Evolutionary conservation across 2,113 vertebrate genomes (phyloP).

Genomic region (Spea bombifrons): DNA sequence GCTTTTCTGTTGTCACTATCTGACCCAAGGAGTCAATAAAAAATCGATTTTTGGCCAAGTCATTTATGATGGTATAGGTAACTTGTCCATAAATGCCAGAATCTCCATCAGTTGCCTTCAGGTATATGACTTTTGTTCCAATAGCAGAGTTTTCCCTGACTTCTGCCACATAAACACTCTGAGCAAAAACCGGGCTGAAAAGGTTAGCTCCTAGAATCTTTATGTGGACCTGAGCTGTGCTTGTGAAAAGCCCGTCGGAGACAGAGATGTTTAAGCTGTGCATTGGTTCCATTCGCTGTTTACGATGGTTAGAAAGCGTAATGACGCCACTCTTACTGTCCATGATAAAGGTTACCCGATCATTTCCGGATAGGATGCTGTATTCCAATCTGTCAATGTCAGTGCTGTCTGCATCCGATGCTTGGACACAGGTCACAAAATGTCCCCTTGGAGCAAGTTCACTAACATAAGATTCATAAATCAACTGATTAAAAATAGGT

Average conservation of each 20-base stretch:
- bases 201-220: conserved; percentile 84
- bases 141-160: conserved; percentile 82
- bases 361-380: conserved; percentile 90
- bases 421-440: conserved; percentile 93
- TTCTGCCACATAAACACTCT: conserved; percentile 82
- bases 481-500: conserved; percentile 90
- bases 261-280: conserved; percentile 92
- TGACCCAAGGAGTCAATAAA: conserved; percentile 82
- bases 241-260: conserved; percentile 91
- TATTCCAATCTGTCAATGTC: conserved; percentile 86
- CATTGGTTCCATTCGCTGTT: conserved; percentile 85
- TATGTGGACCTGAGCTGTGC: conserved; percentile 91
- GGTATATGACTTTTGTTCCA: conserved; percentile 81
- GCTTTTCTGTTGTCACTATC: conserved; percentile 81
- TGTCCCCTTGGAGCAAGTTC: conserved; percentile 89
- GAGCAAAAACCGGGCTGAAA: conserved; percentile 83
- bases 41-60: conserved; percentile 85
- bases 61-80: conserved; percentile 83
- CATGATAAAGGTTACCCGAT: conserved; percentile 85
- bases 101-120: conserved; percentile 86
- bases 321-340: conserved; percentile 82
- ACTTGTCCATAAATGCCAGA: conserved; percentile 80
- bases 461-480: conserved; percentile 91
- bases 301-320: conserved; percentile 80
- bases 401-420: conserved; percentile 88